Percentiles rank a stretch among this genome's conserved stretches.
Conservation (phyloP, 53 echinoderm and acorn worm genomes). For the Arbacia lixula region DNA sequence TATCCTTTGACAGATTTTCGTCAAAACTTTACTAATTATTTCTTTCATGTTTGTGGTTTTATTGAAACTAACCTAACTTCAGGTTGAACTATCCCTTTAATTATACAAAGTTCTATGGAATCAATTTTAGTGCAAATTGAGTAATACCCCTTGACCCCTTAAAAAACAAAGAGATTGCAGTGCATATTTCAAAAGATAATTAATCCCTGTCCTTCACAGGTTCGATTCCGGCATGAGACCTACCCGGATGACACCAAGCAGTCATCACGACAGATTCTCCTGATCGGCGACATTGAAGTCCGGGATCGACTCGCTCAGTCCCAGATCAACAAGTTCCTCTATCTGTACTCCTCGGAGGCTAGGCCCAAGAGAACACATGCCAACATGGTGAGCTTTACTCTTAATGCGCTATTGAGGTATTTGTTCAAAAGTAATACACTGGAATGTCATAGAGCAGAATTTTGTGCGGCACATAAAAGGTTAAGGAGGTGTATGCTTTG, state of each 20-base stretch:
- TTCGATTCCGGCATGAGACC: slow-evolving; percentile 84
- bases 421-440: no score
- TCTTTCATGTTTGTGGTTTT: no score
- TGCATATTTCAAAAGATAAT: background rate
- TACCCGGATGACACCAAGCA: slow-evolving; percentile 81
- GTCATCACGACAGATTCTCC: slow-evolving; percentile 87
- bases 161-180: background rate
- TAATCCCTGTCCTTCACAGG: slow-evolving; percentile 35
- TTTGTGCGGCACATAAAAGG: no score
- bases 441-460: no score
- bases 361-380: slow-evolving; percentile 87
- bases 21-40: no score
- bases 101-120: background rate
- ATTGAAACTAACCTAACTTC: no score
- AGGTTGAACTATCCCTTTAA: background rate
- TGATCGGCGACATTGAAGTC: slow-evolving; percentile 92
- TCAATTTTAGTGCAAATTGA: background rate
- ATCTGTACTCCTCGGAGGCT: slow-evolving; percentile 88
- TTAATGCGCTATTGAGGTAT: no score
- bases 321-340: slow-evolving; percentile 97
- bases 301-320: slow-evolving; percentile 89
- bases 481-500: no score
- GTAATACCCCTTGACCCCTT: background rate
- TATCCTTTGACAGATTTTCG: no score
- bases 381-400: slow-evolving; percentile 82